Base-by-base conservation (phyloP, 2,888 invertebrate species). In the Nomada goodeniana region DNA sequence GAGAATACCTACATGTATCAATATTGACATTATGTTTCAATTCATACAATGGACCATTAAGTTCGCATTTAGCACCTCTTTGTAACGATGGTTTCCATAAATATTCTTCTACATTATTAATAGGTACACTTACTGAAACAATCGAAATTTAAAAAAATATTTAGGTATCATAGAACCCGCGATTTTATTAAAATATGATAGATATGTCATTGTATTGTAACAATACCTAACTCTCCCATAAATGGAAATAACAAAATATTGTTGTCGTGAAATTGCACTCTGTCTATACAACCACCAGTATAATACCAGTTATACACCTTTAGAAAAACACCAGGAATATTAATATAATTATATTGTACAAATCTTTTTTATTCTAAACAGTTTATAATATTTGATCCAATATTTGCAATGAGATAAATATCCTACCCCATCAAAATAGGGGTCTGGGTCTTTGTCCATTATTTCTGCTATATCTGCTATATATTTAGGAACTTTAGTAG, bases 281-380 rank as follows among this genome's bases (percentile, higher is more conserved):
- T 84, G 29, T 87, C 87, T 57, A 93, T 73, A 4, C 91, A 84
- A 74, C 93, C 93, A 70, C 93, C 93, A 47, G 91, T 92, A 63
- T 92, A 92, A 76, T 93, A 93, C 93, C 93, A 93, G 79, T 93
- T 93, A 74, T 93, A 93, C 59, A 78, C 84, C 92, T 92, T 44
- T 89, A 75, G n/a, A 10, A 70, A 36, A 36, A 9, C 36, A 69
- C 53, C 76, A 55, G 18, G 18, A 57, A 26, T 57, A 65, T 26
- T 71, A 42, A 61, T 26, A 47, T 42, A 7, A 47, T 2, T 57
- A 44, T 26, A 2, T 13, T 0, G 10, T 50, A 5, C 5, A 47
- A 42, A 26, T 13, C 1, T 57, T 50, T 20, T 13, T 50, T n/a
- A 42, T 13, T 26, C 44, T 13, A 15, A 55, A n/a, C 9, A 44